phyloP scores from a whole-genome alignment of 2,113 vertebrate species.

The Cavia aperea region DNA sequence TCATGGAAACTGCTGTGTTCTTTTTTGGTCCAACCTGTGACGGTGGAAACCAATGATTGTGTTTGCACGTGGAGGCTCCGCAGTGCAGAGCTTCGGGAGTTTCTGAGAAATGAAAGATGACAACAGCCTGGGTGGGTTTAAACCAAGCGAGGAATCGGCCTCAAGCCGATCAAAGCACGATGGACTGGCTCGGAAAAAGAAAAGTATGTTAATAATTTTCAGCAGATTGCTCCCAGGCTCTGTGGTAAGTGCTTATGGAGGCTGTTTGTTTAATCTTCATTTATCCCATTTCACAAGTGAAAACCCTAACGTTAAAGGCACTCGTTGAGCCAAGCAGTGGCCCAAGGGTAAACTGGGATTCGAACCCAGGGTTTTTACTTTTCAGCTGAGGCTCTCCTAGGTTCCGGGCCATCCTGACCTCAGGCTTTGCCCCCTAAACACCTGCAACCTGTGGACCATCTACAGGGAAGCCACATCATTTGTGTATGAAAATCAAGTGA shows the following conservation, averaged over 20 bases:
- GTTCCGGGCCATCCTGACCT: neutral
- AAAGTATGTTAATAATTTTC: neutral
- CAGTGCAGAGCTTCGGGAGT: neutral
- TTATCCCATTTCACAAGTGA: neutral
- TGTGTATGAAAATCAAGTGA: neutral
- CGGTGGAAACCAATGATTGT: neutral
- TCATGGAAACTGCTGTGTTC: neutral
- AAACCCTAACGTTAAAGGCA: neutral
- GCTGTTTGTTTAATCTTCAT: rapidly evolving
- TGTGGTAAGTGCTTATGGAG: neutral
- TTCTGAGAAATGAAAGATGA: neutral
- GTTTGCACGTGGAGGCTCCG: neutral
- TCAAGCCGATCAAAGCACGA: neutral
- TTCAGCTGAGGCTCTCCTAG: rapidly evolving
- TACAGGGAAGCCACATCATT: neutral
- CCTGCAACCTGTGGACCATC: neutral
- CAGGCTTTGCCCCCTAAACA: neutral
- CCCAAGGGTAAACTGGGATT: too few relatives aligned
- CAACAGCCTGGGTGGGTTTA: neutral
- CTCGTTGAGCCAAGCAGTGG: neutral
- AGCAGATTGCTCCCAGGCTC: neutral
- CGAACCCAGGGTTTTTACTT: neutral
- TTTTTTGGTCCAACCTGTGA: neutral
- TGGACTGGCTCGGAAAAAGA: neutral
- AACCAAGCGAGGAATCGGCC: neutral